Conservation (phyloP, 1,140 invertebrate species). For the Trichonephila clavipes region DNA sequence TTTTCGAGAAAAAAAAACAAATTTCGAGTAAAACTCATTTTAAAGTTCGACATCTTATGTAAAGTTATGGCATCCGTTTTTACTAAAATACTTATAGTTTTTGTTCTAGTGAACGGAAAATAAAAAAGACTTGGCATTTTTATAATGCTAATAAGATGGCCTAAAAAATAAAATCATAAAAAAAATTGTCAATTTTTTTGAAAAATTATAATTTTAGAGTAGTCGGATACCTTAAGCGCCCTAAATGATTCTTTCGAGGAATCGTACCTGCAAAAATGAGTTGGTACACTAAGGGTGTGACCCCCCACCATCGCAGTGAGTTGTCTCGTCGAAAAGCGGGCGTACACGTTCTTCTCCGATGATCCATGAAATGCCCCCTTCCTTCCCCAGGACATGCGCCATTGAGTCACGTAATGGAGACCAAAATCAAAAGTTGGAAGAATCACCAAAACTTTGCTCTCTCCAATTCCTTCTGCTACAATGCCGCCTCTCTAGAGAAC, state of each 20-base stretch:
- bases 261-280: not conserved
- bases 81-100: no score
- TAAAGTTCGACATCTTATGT: no score
- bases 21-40: no score
- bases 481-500: not conserved
- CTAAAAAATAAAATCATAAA: no score
- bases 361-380: slow-evolving; percentile 48
- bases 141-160: no score
- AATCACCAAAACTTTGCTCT: slow-evolving; percentile 1
- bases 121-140: no score
- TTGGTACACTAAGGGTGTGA: not conserved
- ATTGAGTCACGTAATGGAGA: slow-evolving; percentile 64
- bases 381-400: slow-evolving; percentile 40
- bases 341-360: slow-evolving; percentile 53
- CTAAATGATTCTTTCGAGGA: not conserved
- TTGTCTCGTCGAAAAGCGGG: slow-evolving; percentile 18
- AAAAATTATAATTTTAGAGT: no score
- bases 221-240: no score
- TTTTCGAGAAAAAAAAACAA: no score
- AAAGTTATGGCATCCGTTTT: no score
- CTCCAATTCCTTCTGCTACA: slow-evolving; percentile 43
- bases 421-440: slow-evolving; percentile 34
- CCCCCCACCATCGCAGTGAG: not conserved
- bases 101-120: no score
- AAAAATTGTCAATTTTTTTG: no score